Evolutionary conservation across 1,140 invertebrate genomes (phyloP), one percentile per base, ranked within the genome.

Genomic region (Belonocnema kinseyi): DNA sequence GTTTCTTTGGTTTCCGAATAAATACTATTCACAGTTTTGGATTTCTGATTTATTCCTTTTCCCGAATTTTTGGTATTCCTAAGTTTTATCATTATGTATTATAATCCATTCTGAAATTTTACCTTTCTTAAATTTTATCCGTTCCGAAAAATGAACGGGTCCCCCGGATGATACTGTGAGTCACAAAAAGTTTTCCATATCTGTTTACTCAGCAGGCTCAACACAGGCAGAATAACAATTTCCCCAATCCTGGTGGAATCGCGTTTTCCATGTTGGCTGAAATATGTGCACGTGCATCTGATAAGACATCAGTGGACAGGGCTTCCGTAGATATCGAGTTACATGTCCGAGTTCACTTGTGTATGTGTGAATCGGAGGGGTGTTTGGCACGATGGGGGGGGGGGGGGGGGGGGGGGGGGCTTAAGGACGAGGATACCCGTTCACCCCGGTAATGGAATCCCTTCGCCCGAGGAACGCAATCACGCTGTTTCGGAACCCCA

Each of bases 401-500:
- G 13, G 10, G 51, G 75, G 80, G 71, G 78, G 71, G 72, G 46
- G 75, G 83, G 75, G 80, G 71, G 78, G 71, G 72, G 46, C 73
- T 83, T 83, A 83, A 82, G 82, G 84, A 88, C 75, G 83, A 86
- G 82, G 80, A 66, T 66, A 66, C 13, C 61, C 33, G 83, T 79
- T 82, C 74, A 66, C 80, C 80, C 78, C 78, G 85, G 86, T 91
- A 91, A 91, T 91, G 90, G 90, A 91, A 91, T 91, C 90, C 87
- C 88, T 90, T 86, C 85, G 83, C 78, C 82, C 78, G 85, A 88
- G 86, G 85, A 91, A 88, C 89, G 88, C 90, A 91, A 91, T 91
- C 90, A 91, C 90, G 90, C 85, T 91, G 90, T 91, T 90, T 89
- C 84, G 85, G 85, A 89, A 89, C 86, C 90, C 89, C 84, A 86